These are phyloP conservation scores for Drosophila nr. medialis DNA, from an alignment of 2,888 invertebrate species.

Conservation along the genomic window DNA sequence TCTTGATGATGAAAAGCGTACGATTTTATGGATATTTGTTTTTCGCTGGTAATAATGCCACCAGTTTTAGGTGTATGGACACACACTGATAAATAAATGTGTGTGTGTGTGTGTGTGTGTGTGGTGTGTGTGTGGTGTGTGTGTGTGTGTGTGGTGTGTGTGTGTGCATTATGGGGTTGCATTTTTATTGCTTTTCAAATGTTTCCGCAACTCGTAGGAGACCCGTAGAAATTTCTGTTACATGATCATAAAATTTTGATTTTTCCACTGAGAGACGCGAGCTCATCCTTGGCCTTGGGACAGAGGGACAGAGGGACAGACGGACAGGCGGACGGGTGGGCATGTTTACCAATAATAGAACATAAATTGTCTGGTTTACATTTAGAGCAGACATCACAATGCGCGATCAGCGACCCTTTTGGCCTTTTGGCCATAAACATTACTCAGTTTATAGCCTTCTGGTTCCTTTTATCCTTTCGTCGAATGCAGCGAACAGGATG, in stretches of 20 bases:
- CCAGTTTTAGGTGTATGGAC: conserved; percentile 20
- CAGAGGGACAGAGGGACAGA: background rate
- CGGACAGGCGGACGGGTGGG: conserved; percentile 25
- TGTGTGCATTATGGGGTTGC: conserved; percentile 63
- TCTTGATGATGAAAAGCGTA: conserved; percentile 63
- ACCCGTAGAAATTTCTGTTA: conserved; percentile 26
- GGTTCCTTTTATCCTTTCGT: conserved; percentile 67
- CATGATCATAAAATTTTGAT: conserved; percentile 75
- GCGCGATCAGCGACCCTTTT: conserved; percentile 66
- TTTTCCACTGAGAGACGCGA: conserved; percentile 60
- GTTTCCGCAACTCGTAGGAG: conserved; percentile 67
- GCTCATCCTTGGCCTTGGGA: conserved; percentile 76
- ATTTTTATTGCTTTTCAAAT: conserved; percentile 78
- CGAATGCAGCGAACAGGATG: conserved; percentile 40
- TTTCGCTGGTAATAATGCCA: conserved; percentile 73
- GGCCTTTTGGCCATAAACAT: conserved; percentile 52
- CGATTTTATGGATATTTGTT: conserved; percentile 73
- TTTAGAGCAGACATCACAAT: conserved; percentile 79
- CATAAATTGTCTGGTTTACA: conserved; percentile 80
- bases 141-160: background rate
- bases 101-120: background rate
- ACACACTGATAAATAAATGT: background rate
- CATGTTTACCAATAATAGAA: conserved; percentile 76
- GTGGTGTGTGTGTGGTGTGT: background rate
- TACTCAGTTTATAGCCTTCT: conserved; percentile 44